Evolutionary conservation across 2,888 invertebrate species (phyloP).

Genomic region (Drosophila infuscata): DNA sequence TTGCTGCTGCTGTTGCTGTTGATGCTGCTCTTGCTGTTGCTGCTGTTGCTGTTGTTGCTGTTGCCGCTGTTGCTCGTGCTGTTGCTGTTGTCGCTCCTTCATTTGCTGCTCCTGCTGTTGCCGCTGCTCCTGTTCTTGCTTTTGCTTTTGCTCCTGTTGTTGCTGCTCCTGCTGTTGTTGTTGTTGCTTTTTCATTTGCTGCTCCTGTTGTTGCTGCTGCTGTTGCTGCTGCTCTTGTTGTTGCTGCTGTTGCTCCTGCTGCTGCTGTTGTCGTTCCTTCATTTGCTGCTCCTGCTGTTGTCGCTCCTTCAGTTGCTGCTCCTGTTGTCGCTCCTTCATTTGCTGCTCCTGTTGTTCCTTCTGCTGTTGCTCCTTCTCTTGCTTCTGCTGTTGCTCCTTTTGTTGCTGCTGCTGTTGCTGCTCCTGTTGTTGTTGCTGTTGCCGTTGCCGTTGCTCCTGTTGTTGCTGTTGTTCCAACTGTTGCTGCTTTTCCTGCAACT

Average conservation of each 20-base stretch:
- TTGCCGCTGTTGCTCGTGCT: not conserved
- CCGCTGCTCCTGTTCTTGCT: not conserved
- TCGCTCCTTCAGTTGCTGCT: not conserved
- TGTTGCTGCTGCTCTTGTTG: not conserved
- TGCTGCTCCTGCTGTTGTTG: not conserved
- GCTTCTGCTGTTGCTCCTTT: not conserved
- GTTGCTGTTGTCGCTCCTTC: not conserved
- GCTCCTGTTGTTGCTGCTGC: conserved; percentile 3
- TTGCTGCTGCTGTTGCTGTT: not conserved
- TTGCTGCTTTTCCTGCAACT: conserved; percentile 53
- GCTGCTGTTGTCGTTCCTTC: not conserved
- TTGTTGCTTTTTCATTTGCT: not conserved
- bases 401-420: not conserved
- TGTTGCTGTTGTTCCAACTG: not conserved
- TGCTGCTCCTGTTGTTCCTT: fast-evolving
- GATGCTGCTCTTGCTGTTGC: not conserved
- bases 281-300: not conserved
- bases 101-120: not conserved
- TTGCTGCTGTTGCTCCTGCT: not conserved
- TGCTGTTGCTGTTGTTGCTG: conserved; percentile 4
- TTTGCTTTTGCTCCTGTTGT: conserved; percentile 6
- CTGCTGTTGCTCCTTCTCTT: fast-evolving
- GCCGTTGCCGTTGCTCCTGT: not conserved
- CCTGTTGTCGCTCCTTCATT: not conserved
- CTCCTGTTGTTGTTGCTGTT: not conserved